Base-by-base conservation (phyloP, 2,113 vertebrate species). In the Trichechus manatus region DNA sequence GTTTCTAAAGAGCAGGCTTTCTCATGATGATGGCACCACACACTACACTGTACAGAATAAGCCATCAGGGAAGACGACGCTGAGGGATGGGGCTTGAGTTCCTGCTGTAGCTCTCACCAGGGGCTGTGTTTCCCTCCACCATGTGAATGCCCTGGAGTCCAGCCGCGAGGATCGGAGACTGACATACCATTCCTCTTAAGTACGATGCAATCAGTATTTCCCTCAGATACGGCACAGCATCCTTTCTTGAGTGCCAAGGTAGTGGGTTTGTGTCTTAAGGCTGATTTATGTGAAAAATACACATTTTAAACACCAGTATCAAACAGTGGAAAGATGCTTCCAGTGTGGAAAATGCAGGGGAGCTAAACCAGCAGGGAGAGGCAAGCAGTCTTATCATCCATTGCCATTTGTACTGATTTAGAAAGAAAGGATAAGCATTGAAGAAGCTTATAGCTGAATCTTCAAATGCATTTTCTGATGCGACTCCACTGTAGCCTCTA, bases 381-480 rank as follows among this genome's bases (percentile, higher is more conserved):
- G 66, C 64, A 17, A 39, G 44, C 33, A 53, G 13, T 7, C 25
- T 14, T 66, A 53, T 44, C 27, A 5, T 33, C 29, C 36, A 0
- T 7, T 22, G 36, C 36, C 13, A 4, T 6, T 20, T 22, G 36
- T 33, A 33, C 47, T 4, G 6, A 3, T 1, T 44, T 29, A n/a
- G 39, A 39, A 44, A 83, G 29, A 31, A 44, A n/a, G 50, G 22
- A 31, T 23, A 27, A 50, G 50, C 6, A 13, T 3, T 53, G 25
- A 29, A 42, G 15, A 7, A 9, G 50, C 19, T 42, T 23, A 17
- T 0, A 22, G 36, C 6, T 14, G 33, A 29, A 4, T 66, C 20
- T 78, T 27, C 19, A 5, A 47, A 20, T 15, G 25, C 15, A 5
- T 36, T 15, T 78, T 29, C 42, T 15, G 25, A 78, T 29, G 42